Conservation (phyloP, 64 coral and sea anemone genomes). For the Pocillopora verrucosa region DNA sequence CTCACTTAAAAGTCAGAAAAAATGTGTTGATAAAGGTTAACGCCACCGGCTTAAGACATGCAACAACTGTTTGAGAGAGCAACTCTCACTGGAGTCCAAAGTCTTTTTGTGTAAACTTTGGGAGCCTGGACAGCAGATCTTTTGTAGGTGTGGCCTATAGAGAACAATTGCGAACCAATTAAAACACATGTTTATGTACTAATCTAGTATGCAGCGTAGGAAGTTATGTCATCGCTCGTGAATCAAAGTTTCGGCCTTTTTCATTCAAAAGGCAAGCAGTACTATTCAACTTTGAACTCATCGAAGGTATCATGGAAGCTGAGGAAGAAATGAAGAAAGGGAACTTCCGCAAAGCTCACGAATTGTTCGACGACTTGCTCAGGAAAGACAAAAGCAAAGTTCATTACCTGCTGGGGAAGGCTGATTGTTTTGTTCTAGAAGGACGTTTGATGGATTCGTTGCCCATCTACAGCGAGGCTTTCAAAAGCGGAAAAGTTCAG, state of each 20-base stretch:
- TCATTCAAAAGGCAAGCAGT: background rate
- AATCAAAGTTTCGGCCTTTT: background rate
- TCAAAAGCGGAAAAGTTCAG: conserved; percentile 18
- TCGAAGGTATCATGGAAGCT: background rate
- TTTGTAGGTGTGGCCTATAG: no score
- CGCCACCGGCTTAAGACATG: no score
- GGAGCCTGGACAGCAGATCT: no score
- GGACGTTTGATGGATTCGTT: conserved; percentile 12
- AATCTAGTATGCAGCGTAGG: background rate
- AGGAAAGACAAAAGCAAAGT: background rate
- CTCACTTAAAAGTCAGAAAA: no score
- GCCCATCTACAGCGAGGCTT: conserved; percentile 22
- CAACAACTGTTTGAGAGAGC: no score
- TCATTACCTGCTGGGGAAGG: conserved; percentile 16
- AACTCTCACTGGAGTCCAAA: no score
- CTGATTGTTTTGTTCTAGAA: conserved; percentile 29
- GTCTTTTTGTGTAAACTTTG: no score
- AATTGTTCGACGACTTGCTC: conserved; percentile 23
- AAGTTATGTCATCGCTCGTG: conserved; percentile 12
- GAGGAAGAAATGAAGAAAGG: conserved; percentile 25
- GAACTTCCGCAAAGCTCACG: conserved; percentile 25
- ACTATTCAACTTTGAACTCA: background rate
- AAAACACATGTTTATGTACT: background rate
- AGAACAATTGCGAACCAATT: background rate
- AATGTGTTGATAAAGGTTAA: no score